Evolutionary conservation across 2,797 vertebrate species (phyloP).

Genomic region (Acomys russatus): DNA sequence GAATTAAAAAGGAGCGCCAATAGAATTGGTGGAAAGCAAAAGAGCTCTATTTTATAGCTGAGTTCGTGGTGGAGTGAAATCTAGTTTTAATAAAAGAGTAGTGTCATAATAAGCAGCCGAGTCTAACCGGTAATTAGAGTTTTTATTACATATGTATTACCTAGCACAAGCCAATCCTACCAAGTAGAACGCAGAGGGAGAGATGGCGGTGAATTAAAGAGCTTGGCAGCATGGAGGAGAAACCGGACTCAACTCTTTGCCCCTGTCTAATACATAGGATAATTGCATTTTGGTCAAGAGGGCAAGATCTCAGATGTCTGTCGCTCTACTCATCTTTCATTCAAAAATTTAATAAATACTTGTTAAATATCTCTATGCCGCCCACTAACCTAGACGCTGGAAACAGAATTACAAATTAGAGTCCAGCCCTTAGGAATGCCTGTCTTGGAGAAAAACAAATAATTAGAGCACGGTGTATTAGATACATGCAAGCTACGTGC

Average conservation of each 20-base stretch:
- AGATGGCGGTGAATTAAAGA: slow-evolving; percentile 34
- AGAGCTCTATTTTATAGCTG: slow-evolving; percentile 85
- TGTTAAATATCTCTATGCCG: slow-evolving; percentile 34
- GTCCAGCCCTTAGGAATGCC: slow-evolving; percentile 40
- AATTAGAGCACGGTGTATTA: slow-evolving; percentile 28
- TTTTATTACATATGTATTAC: slow-evolving; percentile 83
- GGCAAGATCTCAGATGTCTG: slow-evolving; percentile 17
- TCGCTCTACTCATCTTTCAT: slow-evolving; percentile 60
- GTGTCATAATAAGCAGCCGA: slow-evolving; percentile 84
- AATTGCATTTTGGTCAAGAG: slow-evolving; percentile 53
- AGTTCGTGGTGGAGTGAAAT: slow-evolving; percentile 81
- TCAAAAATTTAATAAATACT: slow-evolving; percentile 65
- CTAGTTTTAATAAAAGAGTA: slow-evolving; percentile 87
- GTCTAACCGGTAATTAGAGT: slow-evolving; percentile 84
- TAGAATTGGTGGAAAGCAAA: slow-evolving; percentile 85
- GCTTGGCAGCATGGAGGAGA: slow-evolving; percentile 50
- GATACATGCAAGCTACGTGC: neutral
- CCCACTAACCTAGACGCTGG: neutral
- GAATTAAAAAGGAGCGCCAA: slow-evolving; percentile 85
- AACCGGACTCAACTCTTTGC: slow-evolving; percentile 57
- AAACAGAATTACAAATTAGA: slow-evolving; percentile 43
- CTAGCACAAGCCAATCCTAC: slow-evolving; percentile 72
- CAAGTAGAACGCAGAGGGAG: slow-evolving; percentile 57
- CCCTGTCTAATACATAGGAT: slow-evolving; percentile 6
- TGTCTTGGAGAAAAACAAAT: slow-evolving; percentile 62